Evolutionary conservation across 2,888 invertebrate genomes (phyloP).

Genomic region (Drosophila multiciliata): DNA sequence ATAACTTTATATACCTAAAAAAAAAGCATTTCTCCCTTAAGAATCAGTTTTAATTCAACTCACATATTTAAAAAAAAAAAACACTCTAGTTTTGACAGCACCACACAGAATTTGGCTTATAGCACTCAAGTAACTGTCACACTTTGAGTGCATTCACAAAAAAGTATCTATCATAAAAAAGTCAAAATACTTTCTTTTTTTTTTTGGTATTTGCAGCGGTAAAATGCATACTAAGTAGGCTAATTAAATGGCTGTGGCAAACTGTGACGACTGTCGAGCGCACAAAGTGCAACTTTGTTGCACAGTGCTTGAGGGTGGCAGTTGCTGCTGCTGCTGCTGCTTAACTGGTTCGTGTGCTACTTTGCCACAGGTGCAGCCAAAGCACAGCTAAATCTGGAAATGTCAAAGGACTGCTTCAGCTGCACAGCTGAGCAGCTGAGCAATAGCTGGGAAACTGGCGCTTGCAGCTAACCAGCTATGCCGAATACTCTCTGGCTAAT

Average conservation of each 20-base stretch:
- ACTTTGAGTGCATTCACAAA: constrained; percentile 2
- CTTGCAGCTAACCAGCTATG: constrained; percentile 32
- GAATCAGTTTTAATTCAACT: background rate
- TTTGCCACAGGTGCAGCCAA: constrained; percentile 30
- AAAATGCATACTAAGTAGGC: constrained; percentile 48
- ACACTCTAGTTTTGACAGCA: constrained; percentile 1
- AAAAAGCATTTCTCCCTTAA: background rate
- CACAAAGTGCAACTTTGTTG: constrained; percentile 24
- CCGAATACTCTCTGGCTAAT: constrained; percentile 69
- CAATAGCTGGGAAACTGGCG: constrained; percentile 5
- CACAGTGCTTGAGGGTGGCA: constrained; percentile 7
- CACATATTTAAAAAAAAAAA: background rate
- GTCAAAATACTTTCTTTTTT: background rate
- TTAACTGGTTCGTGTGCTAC: background rate
- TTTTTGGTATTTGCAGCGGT: constrained; percentile 24
- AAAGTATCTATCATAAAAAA: constrained; percentile 13
- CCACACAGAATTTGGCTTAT: constrained; percentile 8
- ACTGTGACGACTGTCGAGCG: background rate
- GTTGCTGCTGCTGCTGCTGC: background rate
- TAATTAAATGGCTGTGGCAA: constrained; percentile 64
- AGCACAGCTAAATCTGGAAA: constrained; percentile 68
- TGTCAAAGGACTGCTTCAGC: constrained; percentile 64
- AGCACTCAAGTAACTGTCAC: constrained; percentile 6
- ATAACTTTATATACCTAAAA: background rate
- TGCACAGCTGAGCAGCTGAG: constrained; percentile 27